phyloP scores from a whole-genome alignment of 2,888 invertebrate species.

The Nycteola revayana region DNA sequence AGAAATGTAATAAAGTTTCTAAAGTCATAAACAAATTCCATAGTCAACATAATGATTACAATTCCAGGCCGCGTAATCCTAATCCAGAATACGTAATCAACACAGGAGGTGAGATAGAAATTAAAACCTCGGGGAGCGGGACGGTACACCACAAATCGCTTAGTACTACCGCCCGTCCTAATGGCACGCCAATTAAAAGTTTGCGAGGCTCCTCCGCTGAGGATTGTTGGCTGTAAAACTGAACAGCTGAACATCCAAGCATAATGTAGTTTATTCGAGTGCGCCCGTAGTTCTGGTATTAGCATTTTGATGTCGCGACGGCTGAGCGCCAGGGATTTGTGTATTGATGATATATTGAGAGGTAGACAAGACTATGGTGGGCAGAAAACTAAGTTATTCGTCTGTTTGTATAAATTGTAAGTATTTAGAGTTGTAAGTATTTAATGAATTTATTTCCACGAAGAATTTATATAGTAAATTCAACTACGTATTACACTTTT shows the following conservation, averaged over 20 bases:
- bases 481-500: no score
- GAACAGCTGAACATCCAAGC: conserved; percentile 65
- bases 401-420: no score
- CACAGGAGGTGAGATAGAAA: conserved; percentile 66
- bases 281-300: conserved; percentile 58
- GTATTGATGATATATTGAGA: conserved; percentile 30
- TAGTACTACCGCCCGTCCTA: conserved; percentile 77
- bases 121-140: conserved; percentile 72
- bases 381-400: no score
- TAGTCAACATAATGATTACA: conserved; percentile 9
- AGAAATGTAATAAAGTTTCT: no score
- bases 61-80: conserved; percentile 28
- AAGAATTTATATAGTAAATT: no score
- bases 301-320: conserved; percentile 69
- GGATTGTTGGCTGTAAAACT: conserved; percentile 79
- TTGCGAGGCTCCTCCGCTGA: conserved; percentile 63
- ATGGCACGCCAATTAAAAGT: conserved; percentile 83
- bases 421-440: no score
- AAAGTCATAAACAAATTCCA: no score
- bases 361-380: conserved; percentile 1
- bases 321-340: conserved; percentile 38
- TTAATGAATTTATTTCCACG: no score
- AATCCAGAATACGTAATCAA: conserved; percentile 50
- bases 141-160: conserved; percentile 82
- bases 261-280: conserved; percentile 71